phyloP scores from a whole-genome alignment of 1,140 invertebrate genomes.

The Riptortus pedestris region DNA sequence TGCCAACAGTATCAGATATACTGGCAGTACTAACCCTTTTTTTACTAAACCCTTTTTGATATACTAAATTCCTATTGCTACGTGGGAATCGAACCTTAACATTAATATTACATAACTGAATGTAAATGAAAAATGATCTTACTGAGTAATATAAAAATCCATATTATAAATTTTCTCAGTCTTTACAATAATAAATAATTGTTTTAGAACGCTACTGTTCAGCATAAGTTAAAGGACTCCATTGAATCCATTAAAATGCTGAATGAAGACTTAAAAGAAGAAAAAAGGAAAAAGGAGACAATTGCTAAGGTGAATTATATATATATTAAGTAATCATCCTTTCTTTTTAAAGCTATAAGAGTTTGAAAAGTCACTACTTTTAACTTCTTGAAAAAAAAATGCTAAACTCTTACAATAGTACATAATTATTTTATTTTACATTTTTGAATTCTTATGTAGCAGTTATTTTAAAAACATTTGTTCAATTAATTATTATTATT shows the following conservation, averaged over 20 bases:
- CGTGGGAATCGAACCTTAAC: too few species aligned
- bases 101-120: too few species aligned
- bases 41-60: too few species aligned
- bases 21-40: too few species aligned
- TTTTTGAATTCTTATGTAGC: not conserved
- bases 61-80: too few species aligned
- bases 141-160: too few species aligned
- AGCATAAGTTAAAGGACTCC: not conserved
- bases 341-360: not conserved
- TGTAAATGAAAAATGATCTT: too few species aligned
- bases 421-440: not conserved
- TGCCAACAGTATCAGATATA: too few species aligned
- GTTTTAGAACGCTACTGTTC: too few species aligned
- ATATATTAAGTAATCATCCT: slow-evolving; percentile 15
- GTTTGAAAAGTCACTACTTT: not conserved
- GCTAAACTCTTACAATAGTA: not conserved
- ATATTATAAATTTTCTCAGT: too few species aligned
- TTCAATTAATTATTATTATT: not conserved
- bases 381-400: not conserved
- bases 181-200: too few species aligned
- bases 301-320: slow-evolving; percentile 20
- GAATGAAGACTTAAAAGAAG: slow-evolving; percentile 9
- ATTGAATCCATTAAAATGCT: not conserved
- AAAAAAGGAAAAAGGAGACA: slow-evolving; percentile 1
- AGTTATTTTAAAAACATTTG: not conserved